phyloP scores from a whole-genome alignment of 2,797 vertebrate genomes.

The Poecilia wingei region DNA sequence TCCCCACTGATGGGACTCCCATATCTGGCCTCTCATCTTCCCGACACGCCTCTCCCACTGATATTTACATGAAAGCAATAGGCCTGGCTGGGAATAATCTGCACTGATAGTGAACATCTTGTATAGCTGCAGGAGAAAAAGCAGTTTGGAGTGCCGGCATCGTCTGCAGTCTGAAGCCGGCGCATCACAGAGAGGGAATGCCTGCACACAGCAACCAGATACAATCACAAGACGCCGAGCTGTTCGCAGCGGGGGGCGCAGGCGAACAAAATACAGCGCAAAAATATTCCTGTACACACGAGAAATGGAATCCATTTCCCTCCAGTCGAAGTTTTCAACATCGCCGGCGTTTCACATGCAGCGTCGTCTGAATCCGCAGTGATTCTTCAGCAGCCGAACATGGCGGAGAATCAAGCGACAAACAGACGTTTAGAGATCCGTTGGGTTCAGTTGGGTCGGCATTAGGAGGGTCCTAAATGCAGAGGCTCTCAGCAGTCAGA shows the following conservation, averaged over 20 bases:
- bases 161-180: conserved; percentile 24
- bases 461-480: conserved; percentile 58
- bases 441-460: conserved; percentile 52
- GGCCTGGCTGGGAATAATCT: conserved; percentile 64
- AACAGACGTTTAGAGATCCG: conserved; percentile 52
- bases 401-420: conserved; percentile 13
- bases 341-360: neutral
- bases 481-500: conserved; percentile 58
- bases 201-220: conserved; percentile 37
- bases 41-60: conserved; percentile 62
- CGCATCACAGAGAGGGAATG: conserved; percentile 39
- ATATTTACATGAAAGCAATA: conserved; percentile 75
- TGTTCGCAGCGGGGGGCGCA: conserved; percentile 25
- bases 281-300: conserved; percentile 18
- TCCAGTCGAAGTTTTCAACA: conserved; percentile 13
- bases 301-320: conserved; percentile 15
- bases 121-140: conserved; percentile 44
- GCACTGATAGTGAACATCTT: conserved; percentile 57
- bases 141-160: conserved; percentile 48
- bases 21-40: conserved; percentile 70
- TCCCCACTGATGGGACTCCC: conserved; percentile 32
- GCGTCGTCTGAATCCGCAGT: neutral
- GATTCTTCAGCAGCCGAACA: conserved; percentile 17
- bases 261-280: conserved; percentile 34
- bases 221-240: conserved; percentile 46